Conservation (phyloP, 2,888 invertebrate genomes). For the Drosophila cognata region DNA sequence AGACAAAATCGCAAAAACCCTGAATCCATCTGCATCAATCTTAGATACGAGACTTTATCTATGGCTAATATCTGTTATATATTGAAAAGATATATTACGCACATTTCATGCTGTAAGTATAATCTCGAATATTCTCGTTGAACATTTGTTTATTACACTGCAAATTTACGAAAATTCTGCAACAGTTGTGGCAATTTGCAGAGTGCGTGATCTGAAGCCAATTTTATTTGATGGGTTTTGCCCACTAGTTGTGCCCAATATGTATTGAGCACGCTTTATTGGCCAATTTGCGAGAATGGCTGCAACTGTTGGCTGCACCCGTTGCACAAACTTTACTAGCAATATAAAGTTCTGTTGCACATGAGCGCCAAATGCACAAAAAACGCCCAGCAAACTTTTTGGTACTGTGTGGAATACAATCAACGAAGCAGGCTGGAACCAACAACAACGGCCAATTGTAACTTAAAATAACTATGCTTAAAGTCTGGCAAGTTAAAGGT, state of each 20-base stretch:
- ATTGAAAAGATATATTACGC: background rate
- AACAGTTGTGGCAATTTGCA: slow-evolving; percentile 25
- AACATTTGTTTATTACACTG: background rate
- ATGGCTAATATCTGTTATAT: background rate
- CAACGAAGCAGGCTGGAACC: background rate
- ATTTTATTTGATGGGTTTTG: slow-evolving; percentile 63
- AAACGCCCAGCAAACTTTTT: slow-evolving; percentile 4
- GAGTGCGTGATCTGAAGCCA: slow-evolving; percentile 19
- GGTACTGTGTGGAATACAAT: slow-evolving; percentile 11
- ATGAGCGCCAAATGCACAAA: slow-evolving; percentile 5
- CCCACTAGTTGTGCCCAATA: slow-evolving; percentile 58
- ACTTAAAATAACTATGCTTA: background rate
- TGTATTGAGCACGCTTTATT: slow-evolving; percentile 69
- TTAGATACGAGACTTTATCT: background rate
- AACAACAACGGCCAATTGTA: background rate
- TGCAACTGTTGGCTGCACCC: slow-evolving; percentile 28
- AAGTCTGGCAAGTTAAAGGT: background rate
- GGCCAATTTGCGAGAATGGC: slow-evolving; percentile 61
- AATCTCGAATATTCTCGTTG: background rate
- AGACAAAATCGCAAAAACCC: background rate
- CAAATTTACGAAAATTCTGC: slow-evolving; percentile 24
- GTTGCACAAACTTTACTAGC: slow-evolving; percentile 39
- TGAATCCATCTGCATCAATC: background rate
- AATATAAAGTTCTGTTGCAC: slow-evolving; percentile 35
- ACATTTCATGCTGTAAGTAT: background rate